Evolutionary conservation across 1,140 invertebrate species (phyloP).

Genomic region (Lanistes nyassanus): DNA sequence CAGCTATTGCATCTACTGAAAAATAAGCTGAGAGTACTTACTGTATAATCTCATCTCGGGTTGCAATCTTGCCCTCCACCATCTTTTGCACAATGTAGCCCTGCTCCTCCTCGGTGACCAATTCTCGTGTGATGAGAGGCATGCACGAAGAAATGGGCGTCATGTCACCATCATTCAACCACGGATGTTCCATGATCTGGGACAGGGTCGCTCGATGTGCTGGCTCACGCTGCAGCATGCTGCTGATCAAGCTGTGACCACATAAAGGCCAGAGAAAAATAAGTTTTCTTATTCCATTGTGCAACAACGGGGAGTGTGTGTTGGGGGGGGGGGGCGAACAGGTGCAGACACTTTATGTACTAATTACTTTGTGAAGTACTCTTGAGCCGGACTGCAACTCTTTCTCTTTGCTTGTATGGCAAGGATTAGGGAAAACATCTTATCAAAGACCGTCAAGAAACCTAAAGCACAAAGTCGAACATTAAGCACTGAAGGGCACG

Average conservation of each 20-base stretch:
- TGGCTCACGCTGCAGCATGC: conserved; percentile 93
- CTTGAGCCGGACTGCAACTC: no score
- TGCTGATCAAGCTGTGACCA: conserved; percentile 80
- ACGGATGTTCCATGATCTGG: conserved; percentile 89
- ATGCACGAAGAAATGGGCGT: conserved; percentile 61
- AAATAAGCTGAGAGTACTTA: conserved; percentile 32
- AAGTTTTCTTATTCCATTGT: no score
- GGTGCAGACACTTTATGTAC: no score
- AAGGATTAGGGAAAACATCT: no score
- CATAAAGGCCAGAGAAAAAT: conserved; percentile 13
- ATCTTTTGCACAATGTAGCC: conserved; percentile 93
- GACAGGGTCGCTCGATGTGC: conserved; percentile 87
- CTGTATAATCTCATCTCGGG: conserved; percentile 85
- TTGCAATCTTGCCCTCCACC: conserved; percentile 92
- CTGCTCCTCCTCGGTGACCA: conserved; percentile 92
- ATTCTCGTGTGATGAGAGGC: conserved; percentile 84
- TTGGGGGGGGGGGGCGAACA: no score
- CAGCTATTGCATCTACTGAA: background rate
- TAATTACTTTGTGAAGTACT: no score
- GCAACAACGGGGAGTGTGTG: no score
- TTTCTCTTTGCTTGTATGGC: no score
- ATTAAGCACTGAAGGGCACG: no score
- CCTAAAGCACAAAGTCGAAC: no score
- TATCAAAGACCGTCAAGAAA: no score
- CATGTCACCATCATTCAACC: conserved; percentile 69